phyloP scores from a whole-genome alignment of 2,113 vertebrate species.

The Limanda limanda region DNA sequence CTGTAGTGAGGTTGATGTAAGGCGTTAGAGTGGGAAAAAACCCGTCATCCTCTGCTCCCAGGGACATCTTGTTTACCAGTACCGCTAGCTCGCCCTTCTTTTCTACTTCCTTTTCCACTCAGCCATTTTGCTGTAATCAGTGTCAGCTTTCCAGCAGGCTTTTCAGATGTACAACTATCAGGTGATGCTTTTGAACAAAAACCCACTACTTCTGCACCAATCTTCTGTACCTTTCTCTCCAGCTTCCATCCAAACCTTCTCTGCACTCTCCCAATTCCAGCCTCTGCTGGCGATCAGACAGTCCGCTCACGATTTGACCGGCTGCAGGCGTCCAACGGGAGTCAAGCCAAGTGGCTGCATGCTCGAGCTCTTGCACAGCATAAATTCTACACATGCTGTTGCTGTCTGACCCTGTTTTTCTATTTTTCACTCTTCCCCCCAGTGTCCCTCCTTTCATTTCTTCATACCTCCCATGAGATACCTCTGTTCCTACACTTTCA shows the following conservation, averaged over 20 bases:
- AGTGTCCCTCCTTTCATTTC: slow-evolving; percentile 15
- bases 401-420: background rate
- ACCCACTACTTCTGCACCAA: slow-evolving; percentile 3
- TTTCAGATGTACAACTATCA: slow-evolving; percentile 11
- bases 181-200: slow-evolving; percentile 21
- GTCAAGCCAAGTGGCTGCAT: slow-evolving; percentile 32
- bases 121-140: slow-evolving; percentile 16
- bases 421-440: background rate
- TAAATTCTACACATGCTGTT: slow-evolving; percentile 9
- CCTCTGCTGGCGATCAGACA: slow-evolving; percentile 41
- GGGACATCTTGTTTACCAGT: slow-evolving; percentile 74
- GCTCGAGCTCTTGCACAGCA: slow-evolving; percentile 17
- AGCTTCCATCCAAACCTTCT: background rate
- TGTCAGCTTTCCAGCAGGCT: background rate
- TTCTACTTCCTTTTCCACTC: slow-evolving; percentile 32
- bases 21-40: slow-evolving; percentile 56
- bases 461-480: background rate
- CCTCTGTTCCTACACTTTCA: background rate
- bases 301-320: slow-evolving; percentile 24
- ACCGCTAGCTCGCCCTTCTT: slow-evolving; percentile 15
- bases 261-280: background rate
- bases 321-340: slow-evolving; percentile 33
- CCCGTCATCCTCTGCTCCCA: slow-evolving; percentile 61
- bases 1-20: slow-evolving; percentile 62
- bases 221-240: background rate